Base-by-base conservation (phyloP, 1,140 invertebrate species). In the Drosophila miranda region DNA sequence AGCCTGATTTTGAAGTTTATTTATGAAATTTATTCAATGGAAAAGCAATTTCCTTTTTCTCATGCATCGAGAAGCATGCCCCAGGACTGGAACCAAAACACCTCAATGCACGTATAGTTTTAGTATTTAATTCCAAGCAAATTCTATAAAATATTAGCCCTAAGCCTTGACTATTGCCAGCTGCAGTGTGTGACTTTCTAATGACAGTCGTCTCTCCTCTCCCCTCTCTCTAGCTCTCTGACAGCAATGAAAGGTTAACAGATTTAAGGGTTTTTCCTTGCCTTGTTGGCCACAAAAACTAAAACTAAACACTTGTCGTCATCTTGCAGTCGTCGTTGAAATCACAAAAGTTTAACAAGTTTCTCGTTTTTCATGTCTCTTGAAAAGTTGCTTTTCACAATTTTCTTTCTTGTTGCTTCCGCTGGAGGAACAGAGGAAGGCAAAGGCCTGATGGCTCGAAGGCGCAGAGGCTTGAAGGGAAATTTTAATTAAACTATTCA, bases 401-500 rank as follows among this genome's bases (percentile, higher is more conserved):
- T 60, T 75, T 82, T 78, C 49, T 45, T 62, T 73, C 58, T 69
- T 61, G 55, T 62, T 80, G 68, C 63, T 68, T 69, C 66, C 66
- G 66, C 51, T 48, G 30, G 1, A 8, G 49, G 44, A 13, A 13
- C 34, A 38, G 34, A 38, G 34, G 11, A 42, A 50, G 44, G 42
- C n/a, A 34, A 23, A 62, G 34, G 81, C 81, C 77, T 86, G 66
- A 87, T 81, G 73, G 80, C 34, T 38, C 3, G 3, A 44, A 42
- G 59, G 42, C 16, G 42, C 16, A 34, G 23, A 57, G 34, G 81
- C 81, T 86, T 84, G 66, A 87, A 84, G 77, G 81, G 60, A 87
- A 84, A 84, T 87, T 84, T 84, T 84, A 84, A 84, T 84, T 84
- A 84, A 84, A 84, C 81, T 86, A 84, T 86, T 84, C 77, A 74